Base-by-base conservation (phyloP, 2,113 vertebrate species). In the Diphyllodes magnificus region DNA sequence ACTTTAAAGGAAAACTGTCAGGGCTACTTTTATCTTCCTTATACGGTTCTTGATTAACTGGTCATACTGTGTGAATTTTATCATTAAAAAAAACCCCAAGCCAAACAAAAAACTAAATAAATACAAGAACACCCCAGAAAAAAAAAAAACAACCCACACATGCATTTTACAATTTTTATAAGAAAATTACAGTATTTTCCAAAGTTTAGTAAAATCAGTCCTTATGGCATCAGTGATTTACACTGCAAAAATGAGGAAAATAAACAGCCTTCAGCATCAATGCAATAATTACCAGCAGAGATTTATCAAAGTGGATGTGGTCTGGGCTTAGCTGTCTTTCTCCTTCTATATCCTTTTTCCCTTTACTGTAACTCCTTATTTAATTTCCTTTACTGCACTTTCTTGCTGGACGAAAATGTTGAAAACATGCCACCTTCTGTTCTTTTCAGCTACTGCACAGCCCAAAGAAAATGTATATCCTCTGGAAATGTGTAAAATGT, bases 361-460 rank as follows among this genome's bases (percentile, higher is more conserved):
- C 11, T 68, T 63, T 44, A 27, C 19, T 45, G 45, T 30, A 37
- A 7, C 6, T 49, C 6, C 21, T 78, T 44, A 31, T 35, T 60
- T 2, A 10, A 14, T 71, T 87, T 82, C 22, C 35, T 77, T 66
- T 64, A 17, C 59, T 30, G n/a, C 25, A 20, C 25, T 37, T 56
- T 16, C 65, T 65, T 80, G 9, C 17, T 31, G 21, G 21, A 14
- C 4, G 11, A 65, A 92, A 66, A 47, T 33, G 54, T 17, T 70
- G 71, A 72, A 76, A 64, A 89, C 7, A 1, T 70, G 93, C 75
- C 95, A 95, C 66, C 94, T 90, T 61, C 85, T 93, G 93, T 73
- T 77, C 54, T 93, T 82, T 56, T 28, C 31, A 59, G 59, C 54
- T 81, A 73, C 40, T 93, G 37, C 94, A 88, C 12, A 20, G 31